phyloP scores from a whole-genome alignment of 2,113 vertebrate genomes.

The Pungitius pungitius region DNA sequence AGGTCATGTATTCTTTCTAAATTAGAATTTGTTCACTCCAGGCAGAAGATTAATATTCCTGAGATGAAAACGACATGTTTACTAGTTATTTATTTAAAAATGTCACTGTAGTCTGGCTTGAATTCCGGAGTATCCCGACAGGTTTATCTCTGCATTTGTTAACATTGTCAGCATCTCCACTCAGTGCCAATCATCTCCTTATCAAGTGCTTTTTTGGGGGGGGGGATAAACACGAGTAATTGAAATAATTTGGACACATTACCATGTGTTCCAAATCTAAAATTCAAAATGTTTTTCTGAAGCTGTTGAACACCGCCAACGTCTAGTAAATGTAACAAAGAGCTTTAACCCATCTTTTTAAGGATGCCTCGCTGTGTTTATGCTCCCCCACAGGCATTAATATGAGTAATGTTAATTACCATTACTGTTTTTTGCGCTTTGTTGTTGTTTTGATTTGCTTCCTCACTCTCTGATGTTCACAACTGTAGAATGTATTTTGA shows the following conservation, averaged over 20 bases:
- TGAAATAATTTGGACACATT: conserved; percentile 6
- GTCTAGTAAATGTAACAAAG: conserved; percentile 28
- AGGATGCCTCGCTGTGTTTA: conserved; percentile 39
- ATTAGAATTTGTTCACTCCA: conserved; percentile 20
- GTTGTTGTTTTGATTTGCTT: conserved; percentile 64
- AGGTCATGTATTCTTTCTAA: conserved; percentile 20
- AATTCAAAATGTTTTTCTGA: not conserved
- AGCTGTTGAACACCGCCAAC: conserved; percentile 12
- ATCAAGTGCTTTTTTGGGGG: conserved; percentile 85
- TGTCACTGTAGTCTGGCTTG: conserved; percentile 4
- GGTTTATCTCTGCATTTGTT: conserved; percentile 12
- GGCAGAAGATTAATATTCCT: conserved; percentile 5
- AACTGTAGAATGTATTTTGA: conserved; percentile 91
- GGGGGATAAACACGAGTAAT: conserved; percentile 36
- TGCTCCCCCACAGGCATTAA: conserved; percentile 25
- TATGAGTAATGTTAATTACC: conserved; percentile 59
- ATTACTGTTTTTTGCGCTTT: conserved; percentile 54
- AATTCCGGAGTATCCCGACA: conserved; percentile 5
- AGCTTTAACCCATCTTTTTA: conserved; percentile 28
- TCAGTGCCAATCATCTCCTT: conserved; percentile 88
- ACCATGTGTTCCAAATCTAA: not conserved
- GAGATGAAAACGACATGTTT: conserved; percentile 12
- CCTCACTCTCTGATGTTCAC: conserved; percentile 82
- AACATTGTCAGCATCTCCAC: conserved; percentile 30
- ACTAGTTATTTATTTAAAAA: conserved; percentile 1